These are phyloP conservation scores for Troglohyphantes excavatus DNA, from an alignment of 2,888 invertebrate species.

Conservation along the genomic window DNA sequence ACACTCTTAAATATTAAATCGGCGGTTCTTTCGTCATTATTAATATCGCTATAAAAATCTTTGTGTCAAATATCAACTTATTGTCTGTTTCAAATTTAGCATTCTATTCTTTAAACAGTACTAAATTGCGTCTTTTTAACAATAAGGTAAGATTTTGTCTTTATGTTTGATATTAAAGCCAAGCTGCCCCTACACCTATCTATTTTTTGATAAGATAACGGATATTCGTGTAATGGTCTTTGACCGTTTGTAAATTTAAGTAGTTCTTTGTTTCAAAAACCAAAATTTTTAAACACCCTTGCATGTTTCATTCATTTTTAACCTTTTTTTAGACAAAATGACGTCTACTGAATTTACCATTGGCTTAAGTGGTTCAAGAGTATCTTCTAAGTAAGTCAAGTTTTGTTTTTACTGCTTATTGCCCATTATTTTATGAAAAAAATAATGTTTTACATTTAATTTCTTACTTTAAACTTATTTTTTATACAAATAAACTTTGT, in stretches of 20 bases:
- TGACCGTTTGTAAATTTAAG: not conserved
- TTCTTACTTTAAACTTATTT: too few species aligned
- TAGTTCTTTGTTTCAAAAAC: not conserved
- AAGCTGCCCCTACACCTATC: not conserved
- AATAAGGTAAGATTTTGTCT: not conserved
- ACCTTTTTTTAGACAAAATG: slow-evolving; percentile 13
- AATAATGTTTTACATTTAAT: too few species aligned
- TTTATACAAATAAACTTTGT: too few species aligned
- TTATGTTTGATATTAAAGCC: not conserved
- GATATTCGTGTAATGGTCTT: not conserved
- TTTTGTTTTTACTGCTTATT: not conserved
- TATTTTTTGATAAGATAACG: slow-evolving; percentile 2
- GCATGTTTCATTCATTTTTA: not conserved
- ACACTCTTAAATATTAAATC: not conserved
- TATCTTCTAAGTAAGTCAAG: slow-evolving; percentile 50
- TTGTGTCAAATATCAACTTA: not conserved
- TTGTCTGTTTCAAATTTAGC: not conserved
- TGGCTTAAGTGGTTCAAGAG: slow-evolving; percentile 45
- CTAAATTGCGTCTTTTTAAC: not conserved
- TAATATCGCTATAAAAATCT: too few species aligned
- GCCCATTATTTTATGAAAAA: too few species aligned
- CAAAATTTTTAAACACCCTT: not conserved
- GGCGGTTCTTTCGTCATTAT: not conserved
- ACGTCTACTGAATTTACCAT: slow-evolving; percentile 54
- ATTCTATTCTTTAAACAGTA: not conserved